phyloP scores from a whole-genome alignment of 2,888 invertebrate genomes.

The Acronicta alni region DNA sequence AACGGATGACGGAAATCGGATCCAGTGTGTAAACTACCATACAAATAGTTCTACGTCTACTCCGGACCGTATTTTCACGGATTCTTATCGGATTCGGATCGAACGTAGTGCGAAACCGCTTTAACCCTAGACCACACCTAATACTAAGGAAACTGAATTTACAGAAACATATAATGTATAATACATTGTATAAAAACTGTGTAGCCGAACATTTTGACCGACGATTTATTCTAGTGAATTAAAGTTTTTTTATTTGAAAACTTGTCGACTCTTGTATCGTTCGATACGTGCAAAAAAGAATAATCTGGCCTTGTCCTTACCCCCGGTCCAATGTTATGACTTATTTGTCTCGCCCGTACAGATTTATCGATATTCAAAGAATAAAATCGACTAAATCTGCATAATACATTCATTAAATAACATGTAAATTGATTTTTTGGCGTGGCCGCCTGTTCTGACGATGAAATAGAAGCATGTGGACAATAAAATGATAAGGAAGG shows the following conservation, averaged over 20 bases:
- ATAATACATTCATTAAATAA: constrained; percentile 83
- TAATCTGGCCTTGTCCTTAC: constrained; percentile 76
- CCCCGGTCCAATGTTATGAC: constrained; percentile 85
- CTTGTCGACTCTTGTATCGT: constrained; percentile 72
- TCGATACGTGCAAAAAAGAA: constrained; percentile 65
- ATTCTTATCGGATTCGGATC: too few species aligned
- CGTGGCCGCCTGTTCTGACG: constrained; percentile 60
- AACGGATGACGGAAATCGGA: too few species aligned
- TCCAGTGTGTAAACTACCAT: too few species aligned
- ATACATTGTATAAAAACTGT: constrained; percentile 21
- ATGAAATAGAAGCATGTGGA: constrained; percentile 73
- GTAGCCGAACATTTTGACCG: constrained; percentile 40
- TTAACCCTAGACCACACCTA: too few species aligned
- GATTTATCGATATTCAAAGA: constrained; percentile 82
- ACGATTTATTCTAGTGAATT: constrained; percentile 56
- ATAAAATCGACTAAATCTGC: constrained; percentile 79
- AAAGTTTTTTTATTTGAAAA: constrained; percentile 57
- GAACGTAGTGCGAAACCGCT: too few species aligned
- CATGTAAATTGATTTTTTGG: constrained; percentile 82
- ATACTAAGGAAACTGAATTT: too few species aligned
- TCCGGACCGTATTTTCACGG: too few species aligned
- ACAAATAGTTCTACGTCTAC: too few species aligned
- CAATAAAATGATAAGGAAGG: constrained; percentile 73
- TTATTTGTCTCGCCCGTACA: constrained; percentile 82
- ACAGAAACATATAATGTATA: too few species aligned